Evolutionary conservation across 2,113 vertebrate genomes (phyloP).

Genomic region (Promerops cafer): DNA sequence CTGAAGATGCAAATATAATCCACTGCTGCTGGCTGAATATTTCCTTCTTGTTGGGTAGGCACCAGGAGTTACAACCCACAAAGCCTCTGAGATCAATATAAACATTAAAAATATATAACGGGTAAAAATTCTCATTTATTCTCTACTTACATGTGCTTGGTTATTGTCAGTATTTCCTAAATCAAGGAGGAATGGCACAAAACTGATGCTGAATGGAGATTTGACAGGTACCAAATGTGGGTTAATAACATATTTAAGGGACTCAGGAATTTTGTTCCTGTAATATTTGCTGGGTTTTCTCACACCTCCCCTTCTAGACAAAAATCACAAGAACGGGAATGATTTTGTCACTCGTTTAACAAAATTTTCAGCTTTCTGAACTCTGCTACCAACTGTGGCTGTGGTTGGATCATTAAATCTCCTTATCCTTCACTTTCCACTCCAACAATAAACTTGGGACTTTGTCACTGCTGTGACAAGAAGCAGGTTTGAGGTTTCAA

Average conservation of each 20-base stretch:
- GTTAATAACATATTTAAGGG: not conserved
- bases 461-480: not conserved
- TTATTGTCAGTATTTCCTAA: not conserved
- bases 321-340: not conserved
- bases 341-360: not conserved
- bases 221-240: not conserved
- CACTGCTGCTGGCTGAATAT: not conserved
- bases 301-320: accelerated
- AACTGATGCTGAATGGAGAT: not conserved
- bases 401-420: not conserved
- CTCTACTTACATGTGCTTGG: not conserved
- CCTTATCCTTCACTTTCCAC: not conserved
- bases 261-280: not conserved
- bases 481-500: not conserved
- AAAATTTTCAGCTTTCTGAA: not conserved
- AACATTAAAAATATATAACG: not conserved
- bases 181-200: not conserved
- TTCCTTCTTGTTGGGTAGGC: not conserved
- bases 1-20: not conserved
- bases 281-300: not conserved
- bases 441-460: not conserved
- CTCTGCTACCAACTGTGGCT: not conserved
- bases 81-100: not conserved
- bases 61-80: not conserved
- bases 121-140: not conserved